A percentile compares a stretch with the other conserved stretches of the same genome.
phyloP scores from a whole-genome alignment of 2,888 invertebrate species.

The Drosophila kokeensis region DNA sequence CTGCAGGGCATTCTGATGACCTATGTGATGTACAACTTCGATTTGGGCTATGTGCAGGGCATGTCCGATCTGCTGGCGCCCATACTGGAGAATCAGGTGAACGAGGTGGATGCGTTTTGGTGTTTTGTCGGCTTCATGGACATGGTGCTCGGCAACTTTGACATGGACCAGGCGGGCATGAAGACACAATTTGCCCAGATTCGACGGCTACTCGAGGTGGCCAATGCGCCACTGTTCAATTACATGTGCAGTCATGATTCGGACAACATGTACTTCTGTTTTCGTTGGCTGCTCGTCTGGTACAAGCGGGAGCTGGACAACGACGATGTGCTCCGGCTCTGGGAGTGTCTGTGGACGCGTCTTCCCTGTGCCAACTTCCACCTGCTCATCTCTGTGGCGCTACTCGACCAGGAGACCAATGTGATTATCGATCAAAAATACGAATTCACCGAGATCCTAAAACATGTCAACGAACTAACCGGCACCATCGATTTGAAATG shows the following conservation, averaged over 20 bases:
- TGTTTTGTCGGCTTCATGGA: slow-evolving; percentile 99
- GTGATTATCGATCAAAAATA: slow-evolving; percentile 95
- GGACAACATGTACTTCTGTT: slow-evolving; percentile 99
- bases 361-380: slow-evolving; percentile 98
- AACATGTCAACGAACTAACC: slow-evolving; percentile 98
- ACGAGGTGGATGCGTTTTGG: slow-evolving; percentile 99
- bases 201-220: slow-evolving; percentile 91
- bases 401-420: slow-evolving; percentile 95
- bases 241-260: slow-evolving; percentile 89
- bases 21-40: slow-evolving; percentile 99
- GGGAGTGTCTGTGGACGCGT: slow-evolving; percentile 99
- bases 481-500: slow-evolving; percentile 93
- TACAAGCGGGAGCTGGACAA: slow-evolving; percentile 97
- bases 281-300: slow-evolving; percentile 98
- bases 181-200: slow-evolving; percentile 95
- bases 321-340: slow-evolving; percentile 94
- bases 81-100: slow-evolving; percentile 91
- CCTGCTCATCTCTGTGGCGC: slow-evolving; percentile 95
- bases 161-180: slow-evolving; percentile 98
- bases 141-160: slow-evolving; percentile 95
- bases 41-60: slow-evolving; percentile 97
- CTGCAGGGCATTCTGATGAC: slow-evolving; percentile 98
- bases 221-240: slow-evolving; percentile 93
- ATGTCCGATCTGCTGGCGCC: slow-evolving; percentile 99
- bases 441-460: slow-evolving; percentile 98